phyloP scores from a whole-genome alignment of 53 echinoderm and acorn worm species.

The Holothuria leucospilota region DNA sequence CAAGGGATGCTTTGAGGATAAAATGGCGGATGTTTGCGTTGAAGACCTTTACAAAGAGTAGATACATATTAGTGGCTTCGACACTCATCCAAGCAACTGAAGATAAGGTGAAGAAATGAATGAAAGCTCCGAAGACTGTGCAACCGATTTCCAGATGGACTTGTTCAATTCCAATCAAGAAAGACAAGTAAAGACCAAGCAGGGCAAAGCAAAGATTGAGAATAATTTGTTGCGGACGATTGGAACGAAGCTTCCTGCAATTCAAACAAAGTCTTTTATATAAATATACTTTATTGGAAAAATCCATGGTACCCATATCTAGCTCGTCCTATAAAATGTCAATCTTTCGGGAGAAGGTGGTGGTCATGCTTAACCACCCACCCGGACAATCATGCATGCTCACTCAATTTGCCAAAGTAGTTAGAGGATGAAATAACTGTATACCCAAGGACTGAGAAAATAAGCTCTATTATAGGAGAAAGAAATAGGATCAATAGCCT shows the following conservation, averaged over 20 bases:
- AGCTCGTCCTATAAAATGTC: no score
- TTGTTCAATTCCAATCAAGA: conserved; percentile 9
- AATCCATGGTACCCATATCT: no score
- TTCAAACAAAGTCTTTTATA: no score
- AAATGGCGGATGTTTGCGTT: neutral
- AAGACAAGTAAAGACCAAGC: neutral
- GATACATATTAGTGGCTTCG: conserved; percentile 15
- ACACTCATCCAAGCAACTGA: conserved; percentile 25
- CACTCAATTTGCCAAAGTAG: no score
- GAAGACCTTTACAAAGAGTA: conserved; percentile 4
- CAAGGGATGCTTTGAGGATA: neutral
- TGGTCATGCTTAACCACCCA: no score
- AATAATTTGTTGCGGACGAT: conserved; percentile 9
- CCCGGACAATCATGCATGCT: no score
- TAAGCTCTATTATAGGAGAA: no score
- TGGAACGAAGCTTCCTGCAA: conserved; percentile 14
- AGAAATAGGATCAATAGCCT: no score
- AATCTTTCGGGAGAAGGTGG: no score
- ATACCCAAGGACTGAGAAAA: no score
- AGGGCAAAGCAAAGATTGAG: conserved; percentile 21
- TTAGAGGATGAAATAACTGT: no score
- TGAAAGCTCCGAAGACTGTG: neutral
- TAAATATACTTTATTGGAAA: no score
- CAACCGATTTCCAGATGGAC: neutral
- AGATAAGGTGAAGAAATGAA: conserved; percentile 21